Evolutionary conservation across 2,888 invertebrate species (phyloP).

Genomic region (Oligia strigilis): DNA sequence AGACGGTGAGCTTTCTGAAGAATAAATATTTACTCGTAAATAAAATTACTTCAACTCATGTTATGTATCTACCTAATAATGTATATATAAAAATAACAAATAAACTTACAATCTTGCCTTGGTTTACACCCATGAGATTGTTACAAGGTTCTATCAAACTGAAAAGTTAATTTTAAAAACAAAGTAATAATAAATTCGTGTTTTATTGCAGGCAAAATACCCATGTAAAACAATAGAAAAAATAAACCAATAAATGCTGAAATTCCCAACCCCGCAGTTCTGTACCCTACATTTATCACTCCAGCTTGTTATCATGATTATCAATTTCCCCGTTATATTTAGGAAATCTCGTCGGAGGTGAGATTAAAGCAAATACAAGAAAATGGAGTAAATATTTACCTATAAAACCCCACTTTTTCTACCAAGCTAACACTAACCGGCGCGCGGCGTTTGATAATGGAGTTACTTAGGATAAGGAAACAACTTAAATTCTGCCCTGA

Average conservation of each 20-base stretch:
- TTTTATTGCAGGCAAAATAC: neutral
- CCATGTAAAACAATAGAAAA: neutral
- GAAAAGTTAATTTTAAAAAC: neutral
- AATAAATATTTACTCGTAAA: too few species aligned
- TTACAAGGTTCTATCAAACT: neutral
- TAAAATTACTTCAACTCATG: neutral
- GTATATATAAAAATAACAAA: neutral
- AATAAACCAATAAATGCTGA: neutral
- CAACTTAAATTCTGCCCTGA: slow-evolving; percentile 31
- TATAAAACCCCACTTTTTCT: slow-evolving; percentile 33
- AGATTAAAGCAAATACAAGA: slow-evolving; percentile 53
- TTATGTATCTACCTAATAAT: too few species aligned
- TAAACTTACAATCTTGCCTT: neutral
- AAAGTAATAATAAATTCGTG: neutral
- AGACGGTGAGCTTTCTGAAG: too few species aligned
- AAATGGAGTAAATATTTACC: slow-evolving; percentile 57
- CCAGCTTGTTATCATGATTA: slow-evolving; percentile 39
- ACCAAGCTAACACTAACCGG: slow-evolving; percentile 38
- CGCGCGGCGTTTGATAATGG: slow-evolving; percentile 49
- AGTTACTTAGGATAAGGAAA: slow-evolving; percentile 53
- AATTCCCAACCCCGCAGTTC: neutral
- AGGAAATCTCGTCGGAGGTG: slow-evolving; percentile 26
- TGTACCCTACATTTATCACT: slow-evolving; percentile 29
- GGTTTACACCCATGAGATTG: neutral
- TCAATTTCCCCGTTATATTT: slow-evolving; percentile 20